Conservation (phyloP, 2,888 invertebrate species). For the Drosophila eohydei region DNA sequence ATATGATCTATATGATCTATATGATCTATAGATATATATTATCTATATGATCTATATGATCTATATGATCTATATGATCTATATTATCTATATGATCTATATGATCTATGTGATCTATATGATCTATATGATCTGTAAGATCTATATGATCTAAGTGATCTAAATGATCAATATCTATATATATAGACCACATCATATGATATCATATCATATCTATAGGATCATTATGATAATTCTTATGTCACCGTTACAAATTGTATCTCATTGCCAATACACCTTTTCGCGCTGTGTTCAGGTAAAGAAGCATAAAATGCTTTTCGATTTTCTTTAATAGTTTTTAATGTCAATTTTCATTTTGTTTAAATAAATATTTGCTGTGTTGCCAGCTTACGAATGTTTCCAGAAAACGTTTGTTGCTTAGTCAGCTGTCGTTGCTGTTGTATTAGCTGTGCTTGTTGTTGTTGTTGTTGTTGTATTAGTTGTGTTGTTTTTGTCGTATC, state of each 20-base stretch:
- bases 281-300: too few species aligned
- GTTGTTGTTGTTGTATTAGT: conserved; percentile 13
- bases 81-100: neutral
- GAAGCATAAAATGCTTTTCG: conserved; percentile 21
- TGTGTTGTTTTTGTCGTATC: conserved; percentile 40
- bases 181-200: too few species aligned
- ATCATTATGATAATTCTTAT: too few species aligned
- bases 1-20: neutral
- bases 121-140: neutral
- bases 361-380: conserved; percentile 31
- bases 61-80: neutral
- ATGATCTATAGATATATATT: neutral
- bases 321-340: conserved; percentile 38
- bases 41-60: neutral
- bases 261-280: neutral
- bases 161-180: too few species aligned
- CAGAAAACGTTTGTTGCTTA: conserved; percentile 5
- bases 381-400: conserved; percentile 29
- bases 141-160: neutral
- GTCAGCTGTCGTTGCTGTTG: conserved; percentile 30
- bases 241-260: neutral
- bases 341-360: conserved; percentile 19
- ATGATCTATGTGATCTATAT: neutral
- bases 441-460: conserved; percentile 5
- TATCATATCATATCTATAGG: too few species aligned